Evolutionary conservation across 2,888 invertebrate species (phyloP), one percentile per base, ranked within the genome.

Genomic region (Hoplodrina ambigua): DNA sequence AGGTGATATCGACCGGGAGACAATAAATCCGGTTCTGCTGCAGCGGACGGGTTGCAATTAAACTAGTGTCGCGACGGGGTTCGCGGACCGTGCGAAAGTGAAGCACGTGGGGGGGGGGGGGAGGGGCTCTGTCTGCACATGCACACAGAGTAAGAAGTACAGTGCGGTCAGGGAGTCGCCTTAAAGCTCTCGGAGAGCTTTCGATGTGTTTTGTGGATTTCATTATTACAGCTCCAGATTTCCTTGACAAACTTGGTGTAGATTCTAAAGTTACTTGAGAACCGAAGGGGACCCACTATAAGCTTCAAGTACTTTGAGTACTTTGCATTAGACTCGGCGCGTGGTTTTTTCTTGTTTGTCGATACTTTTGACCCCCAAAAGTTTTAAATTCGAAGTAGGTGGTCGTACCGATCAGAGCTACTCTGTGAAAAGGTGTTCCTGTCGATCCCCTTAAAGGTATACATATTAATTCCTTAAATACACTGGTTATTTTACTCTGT

Each of bases 1-100:
- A 88, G 91, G 91, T 89, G 92, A 93, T 92, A 93, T 92, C 92
- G 92, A 89, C 88, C 88, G 88, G 88, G 92, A 93, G 94, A 95
- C 95, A 95, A 95, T 95, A 94, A 94, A 94, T 94, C 95, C 95
- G 95, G 95, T 95, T 94, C 85, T 87, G 86, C 88, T 91, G 93
- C 94, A 91, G 92, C 91, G 87, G 87, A 87, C 88, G 90, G 90
- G 88, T 89, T 94, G 95, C 95, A 95, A 95, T 95, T 95, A 95
- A 93, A 94, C 92, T 93, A 94, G 94, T 95, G 95, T 94, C 95
- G 94, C 95, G 93, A 87, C 93, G 89, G 91, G 91, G 93, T 92
- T 92, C 93, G 93, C 93, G 89, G 88, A 89, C 92, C 91, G 92
- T 94, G 95, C 95, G 95, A 95, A 95, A 95, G 95, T 95, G 95